These are phyloP conservation scores for Pao palembangensis DNA, from an alignment of 2,113 vertebrate genomes.

Conservation along the genomic window DNA sequence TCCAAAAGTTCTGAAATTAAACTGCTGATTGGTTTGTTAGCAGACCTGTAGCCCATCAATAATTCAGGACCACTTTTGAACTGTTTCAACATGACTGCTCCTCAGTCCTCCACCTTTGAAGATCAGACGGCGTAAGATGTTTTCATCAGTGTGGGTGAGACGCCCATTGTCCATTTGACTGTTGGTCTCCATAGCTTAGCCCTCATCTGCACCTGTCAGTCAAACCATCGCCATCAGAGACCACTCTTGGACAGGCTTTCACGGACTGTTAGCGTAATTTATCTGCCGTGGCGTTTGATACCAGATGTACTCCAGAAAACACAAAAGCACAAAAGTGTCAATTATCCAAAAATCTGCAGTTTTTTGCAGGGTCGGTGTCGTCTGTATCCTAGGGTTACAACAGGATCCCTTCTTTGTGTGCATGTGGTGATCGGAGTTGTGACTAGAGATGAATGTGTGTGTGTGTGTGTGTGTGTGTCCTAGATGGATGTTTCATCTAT, in stretches of 20 bases:
- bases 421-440: conserved; percentile 15
- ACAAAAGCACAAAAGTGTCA: conserved; percentile 61
- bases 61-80: conserved; percentile 56
- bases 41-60: conserved; percentile 39
- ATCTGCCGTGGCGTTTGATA: conserved; percentile 70
- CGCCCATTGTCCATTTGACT: conserved; percentile 61
- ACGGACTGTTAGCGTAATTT: conserved; percentile 70
- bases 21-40: conserved; percentile 23
- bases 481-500: no score
- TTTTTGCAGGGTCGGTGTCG: conserved; percentile 49
- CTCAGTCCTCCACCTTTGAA: conserved; percentile 63
- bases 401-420: conserved; percentile 15
- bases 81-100: conserved; percentile 52
- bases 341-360: conserved; percentile 46
- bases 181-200: conserved; percentile 63
- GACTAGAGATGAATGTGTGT: conserved; percentile 13
- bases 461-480: not conserved
- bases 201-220: conserved; percentile 58
- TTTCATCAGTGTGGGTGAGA: conserved; percentile 46
- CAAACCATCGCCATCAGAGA: conserved; percentile 46
- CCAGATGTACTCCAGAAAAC: conserved; percentile 55
- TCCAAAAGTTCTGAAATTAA: not conserved
- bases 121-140: conserved; percentile 61
- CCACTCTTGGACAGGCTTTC: conserved; percentile 40
- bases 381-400: conserved; percentile 45